These are phyloP conservation scores for Hoplias malabaricus DNA, from an alignment of 2,113 vertebrate species.

Conservation along the genomic window DNA sequence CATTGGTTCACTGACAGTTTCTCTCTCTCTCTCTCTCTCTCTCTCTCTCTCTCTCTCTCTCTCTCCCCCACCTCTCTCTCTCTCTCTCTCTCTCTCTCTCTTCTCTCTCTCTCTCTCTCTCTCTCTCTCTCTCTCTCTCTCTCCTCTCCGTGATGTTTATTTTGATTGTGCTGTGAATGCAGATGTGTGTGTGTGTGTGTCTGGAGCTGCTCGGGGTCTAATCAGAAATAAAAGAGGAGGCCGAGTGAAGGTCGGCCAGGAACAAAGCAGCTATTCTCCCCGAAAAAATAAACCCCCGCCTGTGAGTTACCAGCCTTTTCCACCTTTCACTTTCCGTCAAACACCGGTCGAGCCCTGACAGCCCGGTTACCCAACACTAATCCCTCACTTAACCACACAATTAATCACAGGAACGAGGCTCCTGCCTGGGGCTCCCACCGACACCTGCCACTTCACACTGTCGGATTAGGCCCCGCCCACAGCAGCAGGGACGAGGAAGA, in stretches of 20 bases:
- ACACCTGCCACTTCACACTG: no score
- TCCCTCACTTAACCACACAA: constrained; percentile 43
- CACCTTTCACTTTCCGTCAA: constrained; percentile 43
- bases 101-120: no score
- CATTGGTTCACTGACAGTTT: no score
- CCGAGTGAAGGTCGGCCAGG: constrained; percentile 52
- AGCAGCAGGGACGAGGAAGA: no score
- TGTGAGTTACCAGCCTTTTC: background rate
- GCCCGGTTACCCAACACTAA: constrained; percentile 43
- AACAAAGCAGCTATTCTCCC: constrained; percentile 63
- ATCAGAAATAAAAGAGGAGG: no score
- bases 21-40: constrained; percentile 3
- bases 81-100: background rate
- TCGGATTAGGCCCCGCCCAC: no score
- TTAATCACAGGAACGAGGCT: constrained; percentile 57
- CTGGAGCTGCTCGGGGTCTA: no score
- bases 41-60: background rate
- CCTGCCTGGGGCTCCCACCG: no score
- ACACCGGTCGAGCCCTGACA: constrained; percentile 43
- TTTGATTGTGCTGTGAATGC: no score
- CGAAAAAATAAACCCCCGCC: background rate
- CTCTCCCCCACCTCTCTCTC: background rate
- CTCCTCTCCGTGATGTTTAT: background rate
- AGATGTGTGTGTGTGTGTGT: background rate
- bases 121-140: no score